phyloP scores from a whole-genome alignment of 2,888 invertebrate species.

The Autographa gamma region DNA sequence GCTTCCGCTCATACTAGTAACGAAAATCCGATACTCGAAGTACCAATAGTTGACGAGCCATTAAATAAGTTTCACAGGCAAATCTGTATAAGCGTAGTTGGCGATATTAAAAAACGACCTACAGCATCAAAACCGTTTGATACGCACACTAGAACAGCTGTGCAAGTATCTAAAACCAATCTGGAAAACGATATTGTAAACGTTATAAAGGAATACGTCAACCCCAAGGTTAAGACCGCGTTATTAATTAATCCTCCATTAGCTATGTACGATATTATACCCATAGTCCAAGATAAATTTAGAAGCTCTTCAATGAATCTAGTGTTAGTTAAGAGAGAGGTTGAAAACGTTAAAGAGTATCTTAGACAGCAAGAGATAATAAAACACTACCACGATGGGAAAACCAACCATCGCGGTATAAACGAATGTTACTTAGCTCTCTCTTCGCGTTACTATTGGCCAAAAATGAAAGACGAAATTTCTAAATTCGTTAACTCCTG shows the following conservation, averaged over 20 bases:
- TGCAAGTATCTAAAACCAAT: constrained; percentile 49
- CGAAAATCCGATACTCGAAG: constrained; percentile 49
- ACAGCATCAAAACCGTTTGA: neutral
- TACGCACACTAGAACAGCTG: constrained; percentile 16
- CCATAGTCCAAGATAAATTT: constrained; percentile 50
- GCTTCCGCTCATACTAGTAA: constrained; percentile 41
- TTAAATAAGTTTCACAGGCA: neutral
- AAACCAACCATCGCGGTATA: constrained; percentile 57
- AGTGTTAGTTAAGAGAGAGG: constrained; percentile 42
- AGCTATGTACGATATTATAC: constrained; percentile 44
- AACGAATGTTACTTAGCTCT: constrained; percentile 52
- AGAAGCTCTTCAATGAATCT: constrained; percentile 52
- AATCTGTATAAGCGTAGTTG: neutral
- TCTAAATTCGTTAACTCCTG: constrained; percentile 55
- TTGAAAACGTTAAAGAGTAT: constrained; percentile 55
- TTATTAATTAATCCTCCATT: constrained; percentile 44
- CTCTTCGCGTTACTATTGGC: constrained; percentile 53
- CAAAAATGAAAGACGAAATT: constrained; percentile 54
- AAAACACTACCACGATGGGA: constrained; percentile 55
- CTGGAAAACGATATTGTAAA: constrained; percentile 51
- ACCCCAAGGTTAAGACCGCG: constrained; percentile 55
- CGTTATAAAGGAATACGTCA: constrained; percentile 55
- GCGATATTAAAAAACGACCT: neutral
- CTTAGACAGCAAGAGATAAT: constrained; percentile 56
- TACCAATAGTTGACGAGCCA: constrained; percentile 4